phyloP scores from a whole-genome alignment of 1,140 invertebrate species.

The Nomia melanderi region DNA sequence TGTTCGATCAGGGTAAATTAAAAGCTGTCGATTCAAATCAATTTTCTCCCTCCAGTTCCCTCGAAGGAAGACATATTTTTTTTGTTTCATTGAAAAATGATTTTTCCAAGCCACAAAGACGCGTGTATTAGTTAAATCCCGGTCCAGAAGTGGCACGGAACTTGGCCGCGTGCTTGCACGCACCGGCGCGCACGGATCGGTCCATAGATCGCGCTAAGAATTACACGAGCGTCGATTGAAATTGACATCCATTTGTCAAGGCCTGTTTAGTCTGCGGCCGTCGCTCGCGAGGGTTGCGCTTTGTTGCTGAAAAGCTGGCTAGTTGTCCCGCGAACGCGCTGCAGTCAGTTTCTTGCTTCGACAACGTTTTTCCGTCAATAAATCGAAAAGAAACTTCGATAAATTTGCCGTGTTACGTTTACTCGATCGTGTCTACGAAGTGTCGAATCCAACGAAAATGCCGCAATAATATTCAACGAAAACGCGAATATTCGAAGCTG shows the following conservation, averaged over 20 bases:
- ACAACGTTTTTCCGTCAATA: too few relatives aligned
- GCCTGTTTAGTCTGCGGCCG: constrained; percentile 42
- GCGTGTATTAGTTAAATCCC: not conserved
- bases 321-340: not conserved
- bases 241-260: constrained; percentile 63
- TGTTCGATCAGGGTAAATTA: too few relatives aligned
- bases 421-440: not conserved
- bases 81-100: not conserved
- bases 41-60: too few relatives aligned
- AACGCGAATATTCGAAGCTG: too few relatives aligned
- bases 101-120: not conserved
- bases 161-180: not conserved
- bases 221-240: constrained; percentile 59
- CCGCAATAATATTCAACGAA: too few relatives aligned
- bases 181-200: constrained; percentile 39
- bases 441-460: not conserved
- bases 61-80: too few relatives aligned
- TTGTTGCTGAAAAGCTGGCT: constrained; percentile 13
- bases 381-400: too few relatives aligned
- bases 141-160: constrained; percentile 33
- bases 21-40: too few relatives aligned
- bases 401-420: not conserved
- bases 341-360: not conserved
- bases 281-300: constrained; percentile 16
- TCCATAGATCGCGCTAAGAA: constrained; percentile 55